Base-by-base conservation (phyloP, 1,140 invertebrate species). In the Calliphora vicina region DNA sequence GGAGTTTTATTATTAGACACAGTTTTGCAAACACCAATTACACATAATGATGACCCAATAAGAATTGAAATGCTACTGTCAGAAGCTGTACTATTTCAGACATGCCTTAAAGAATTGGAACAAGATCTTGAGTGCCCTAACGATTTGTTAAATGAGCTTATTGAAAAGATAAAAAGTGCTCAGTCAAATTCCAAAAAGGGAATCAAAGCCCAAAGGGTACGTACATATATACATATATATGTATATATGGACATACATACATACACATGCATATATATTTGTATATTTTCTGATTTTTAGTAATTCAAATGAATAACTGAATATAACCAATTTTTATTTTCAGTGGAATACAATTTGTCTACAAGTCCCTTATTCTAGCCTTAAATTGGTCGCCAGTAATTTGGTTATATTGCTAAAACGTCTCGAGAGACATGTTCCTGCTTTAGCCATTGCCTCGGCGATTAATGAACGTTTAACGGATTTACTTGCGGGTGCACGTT, bases 311-410 rank as follows among this genome's bases (percentile, higher is more conserved):
- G n/a, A n/a, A n/a, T n/a, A n/a, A n/a, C n/a, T n/a, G n/a, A n/a
- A n/a, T n/a, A n/a, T n/a, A n/a, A n/a, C n/a, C n/a, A 84, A 61
- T 78, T 35, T 50, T 6, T 88, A 86, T 84, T 93, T 93, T 35
- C 91, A 98, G 97, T 98, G 97, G 97, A 97, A 95, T 84, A 97
- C 96, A 83, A 94, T 98, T 85, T 96, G 96, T 85, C 90, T 98
- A 86, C 93, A 95, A 86, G 91, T 97, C 74, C 94, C 95, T 81
- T 94, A 97, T 88, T 93, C 93, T 80, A 94, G 94, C 43, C 91
- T 98, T 25, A 96, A 96, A 86, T 91, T 94, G 81, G 96, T 97
- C 1, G 96, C 96, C 85, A 93, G 93, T 82, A 94, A 93, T 84
- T 93, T 97, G 76, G 95, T 98, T 26, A 92, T 93, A 85, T 95